Percentiles rank a stretch among this genome's conserved stretches.
Conservation (phyloP, 2,888 invertebrate genomes). For the Drosophila paracracens region DNA sequence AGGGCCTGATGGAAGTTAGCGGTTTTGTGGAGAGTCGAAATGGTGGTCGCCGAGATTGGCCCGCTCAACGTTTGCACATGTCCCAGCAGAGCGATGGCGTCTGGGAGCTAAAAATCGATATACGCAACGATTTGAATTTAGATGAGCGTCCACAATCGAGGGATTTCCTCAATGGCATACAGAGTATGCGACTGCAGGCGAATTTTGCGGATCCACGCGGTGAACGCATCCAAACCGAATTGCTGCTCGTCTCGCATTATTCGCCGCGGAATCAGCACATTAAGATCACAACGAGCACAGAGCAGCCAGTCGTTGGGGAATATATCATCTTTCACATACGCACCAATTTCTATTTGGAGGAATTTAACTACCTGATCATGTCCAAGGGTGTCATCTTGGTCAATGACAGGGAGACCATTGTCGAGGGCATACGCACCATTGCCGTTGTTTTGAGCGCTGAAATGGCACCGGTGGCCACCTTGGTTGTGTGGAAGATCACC, state of each 20-base stretch:
- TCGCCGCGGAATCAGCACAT: slow-evolving; percentile 93
- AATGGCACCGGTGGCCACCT: slow-evolving; percentile 96
- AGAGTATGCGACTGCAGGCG: slow-evolving; percentile 87
- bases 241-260: slow-evolving; percentile 91
- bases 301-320: slow-evolving; percentile 94
- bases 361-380: slow-evolving; percentile 95
- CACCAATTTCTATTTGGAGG: slow-evolving; percentile 94
- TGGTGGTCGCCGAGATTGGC: slow-evolving; percentile 89
- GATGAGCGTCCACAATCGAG: slow-evolving; percentile 87
- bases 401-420: slow-evolving; percentile 94
- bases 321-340: slow-evolving; percentile 97
- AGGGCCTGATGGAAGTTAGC: slow-evolving; percentile 89
- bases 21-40: slow-evolving; percentile 87
- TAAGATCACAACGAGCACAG: slow-evolving; percentile 93
- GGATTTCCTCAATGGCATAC: slow-evolving; percentile 88
- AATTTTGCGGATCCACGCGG: slow-evolving; percentile 87
- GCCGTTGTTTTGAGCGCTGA: slow-evolving; percentile 93
- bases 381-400: slow-evolving; percentile 96
- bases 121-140: slow-evolving; percentile 87
- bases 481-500: slow-evolving; percentile 94
- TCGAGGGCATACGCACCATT: slow-evolving; percentile 91
- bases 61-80: slow-evolving; percentile 87
- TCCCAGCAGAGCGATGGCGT: slow-evolving; percentile 90
- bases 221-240: slow-evolving; percentile 88
- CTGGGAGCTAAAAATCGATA: slow-evolving; percentile 93